Evolutionary conservation across 1,140 invertebrate species (phyloP).

Genomic region (Choristoneura fumiferana): DNA sequence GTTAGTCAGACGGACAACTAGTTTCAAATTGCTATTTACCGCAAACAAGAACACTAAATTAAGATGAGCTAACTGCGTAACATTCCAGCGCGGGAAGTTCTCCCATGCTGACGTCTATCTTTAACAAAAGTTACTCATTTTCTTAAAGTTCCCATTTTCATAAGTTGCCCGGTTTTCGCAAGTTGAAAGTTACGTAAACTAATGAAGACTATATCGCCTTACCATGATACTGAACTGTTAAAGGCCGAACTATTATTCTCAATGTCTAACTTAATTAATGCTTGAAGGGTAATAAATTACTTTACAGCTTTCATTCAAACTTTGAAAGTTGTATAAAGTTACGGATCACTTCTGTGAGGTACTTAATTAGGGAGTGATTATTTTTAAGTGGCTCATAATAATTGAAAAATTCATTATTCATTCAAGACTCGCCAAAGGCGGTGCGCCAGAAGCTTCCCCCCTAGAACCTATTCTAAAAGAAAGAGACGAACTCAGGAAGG

Average conservation of each 20-base stretch:
- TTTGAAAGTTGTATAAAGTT: neutral
- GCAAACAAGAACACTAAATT: constrained; percentile 70
- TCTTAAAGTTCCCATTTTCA: too few relatives aligned
- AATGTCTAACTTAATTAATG: neutral
- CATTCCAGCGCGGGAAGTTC: constrained; percentile 22
- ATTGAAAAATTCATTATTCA: too few relatives aligned
- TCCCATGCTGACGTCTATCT: constrained; percentile 21
- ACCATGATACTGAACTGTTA: constrained; percentile 20
- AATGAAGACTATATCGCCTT: constrained; percentile 25
- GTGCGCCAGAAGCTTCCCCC: too few relatives aligned
- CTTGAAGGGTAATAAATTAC: neutral
- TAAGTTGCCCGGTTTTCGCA: constrained; percentile 28
- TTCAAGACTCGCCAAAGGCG: too few relatives aligned
- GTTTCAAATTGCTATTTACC: constrained; percentile 69
- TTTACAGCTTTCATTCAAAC: neutral
- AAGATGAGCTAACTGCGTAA: constrained; percentile 60
- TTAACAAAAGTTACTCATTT: constrained; percentile 35
- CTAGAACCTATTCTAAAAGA: too few relatives aligned
- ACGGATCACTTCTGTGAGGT: neutral
- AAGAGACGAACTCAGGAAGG: too few relatives aligned
- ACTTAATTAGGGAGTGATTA: neutral
- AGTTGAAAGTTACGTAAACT: constrained; percentile 30
- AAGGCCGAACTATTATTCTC: constrained; percentile 15
- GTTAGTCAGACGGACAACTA: constrained; percentile 55
- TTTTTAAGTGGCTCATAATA: neutral